A percentile compares a stretch with the other conserved stretches of the same genome.
phyloP scores from a whole-genome alignment of 2,797 vertebrate species.

The Chiloscyllium punctatum region DNA sequence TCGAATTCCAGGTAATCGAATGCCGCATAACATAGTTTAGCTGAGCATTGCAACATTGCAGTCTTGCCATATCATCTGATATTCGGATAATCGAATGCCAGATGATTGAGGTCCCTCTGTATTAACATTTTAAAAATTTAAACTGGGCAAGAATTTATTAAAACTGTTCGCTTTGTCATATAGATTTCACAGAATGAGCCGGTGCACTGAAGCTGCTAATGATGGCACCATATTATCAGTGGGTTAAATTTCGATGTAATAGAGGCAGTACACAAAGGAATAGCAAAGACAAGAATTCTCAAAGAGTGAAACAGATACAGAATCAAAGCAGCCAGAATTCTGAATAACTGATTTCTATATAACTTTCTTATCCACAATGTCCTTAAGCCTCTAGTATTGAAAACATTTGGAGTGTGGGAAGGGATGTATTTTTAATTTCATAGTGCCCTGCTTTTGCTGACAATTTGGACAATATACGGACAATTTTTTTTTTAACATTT shows the following conservation, averaged over 20 bases:
- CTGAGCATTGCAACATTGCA: too few relatives aligned
- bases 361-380: not conserved
- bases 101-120: too few relatives aligned
- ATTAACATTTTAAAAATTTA: not conserved
- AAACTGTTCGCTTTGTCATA: not conserved
- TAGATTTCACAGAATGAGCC: not conserved
- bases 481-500: not conserved
- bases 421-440: not conserved
- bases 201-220: not conserved
- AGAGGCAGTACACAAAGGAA: conserved; percentile 23
- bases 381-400: not conserved
- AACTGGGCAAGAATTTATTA: not conserved
- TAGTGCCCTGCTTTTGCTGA: not conserved
- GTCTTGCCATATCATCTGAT: too few relatives aligned
- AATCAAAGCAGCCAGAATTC: not conserved
- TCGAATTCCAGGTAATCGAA: too few relatives aligned
- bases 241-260: conserved; percentile 1
- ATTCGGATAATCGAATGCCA: too few relatives aligned
- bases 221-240: not conserved
- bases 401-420: not conserved
- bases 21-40: too few relatives aligned
- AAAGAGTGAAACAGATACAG: not conserved
- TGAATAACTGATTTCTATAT: not conserved
- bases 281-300: not conserved
- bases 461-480: not conserved